These are phyloP conservation scores for Phylloscopus collybita DNA, from an alignment of 2,797 vertebrate species.

Conservation along the genomic window DNA sequence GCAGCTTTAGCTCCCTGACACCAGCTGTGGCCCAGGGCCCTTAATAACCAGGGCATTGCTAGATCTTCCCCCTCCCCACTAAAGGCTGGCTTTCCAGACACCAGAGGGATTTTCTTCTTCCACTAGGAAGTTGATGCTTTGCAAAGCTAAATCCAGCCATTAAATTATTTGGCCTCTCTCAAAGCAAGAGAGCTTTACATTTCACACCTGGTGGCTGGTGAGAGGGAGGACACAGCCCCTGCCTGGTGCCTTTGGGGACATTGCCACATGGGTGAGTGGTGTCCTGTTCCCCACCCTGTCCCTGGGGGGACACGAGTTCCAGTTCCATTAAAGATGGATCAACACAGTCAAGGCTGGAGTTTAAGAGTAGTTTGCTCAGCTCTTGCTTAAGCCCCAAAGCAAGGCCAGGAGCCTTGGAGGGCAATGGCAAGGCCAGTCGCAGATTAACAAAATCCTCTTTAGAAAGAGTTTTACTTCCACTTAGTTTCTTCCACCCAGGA, in stretches of 20 bases:
- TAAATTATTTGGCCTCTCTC: not conserved
- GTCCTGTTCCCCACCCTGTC: not conserved
- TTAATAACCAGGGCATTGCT: not conserved
- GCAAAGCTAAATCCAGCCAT: not conserved
- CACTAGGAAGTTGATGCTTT: not conserved
- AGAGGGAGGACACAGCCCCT: not conserved
- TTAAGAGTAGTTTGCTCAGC: conserved; percentile 27
- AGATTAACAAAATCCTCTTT: conserved; percentile 68
- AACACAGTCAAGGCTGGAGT: not conserved
- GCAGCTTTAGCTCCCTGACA: fast-evolving
- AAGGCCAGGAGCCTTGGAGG: conserved; percentile 41
- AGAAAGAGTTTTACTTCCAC: conserved; percentile 50
- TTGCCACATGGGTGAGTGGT: fast-evolving
- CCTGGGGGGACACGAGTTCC: fast-evolving
- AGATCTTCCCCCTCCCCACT: not conserved
- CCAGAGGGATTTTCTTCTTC: not conserved
- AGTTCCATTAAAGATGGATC: not conserved
- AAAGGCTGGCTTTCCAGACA: not conserved
- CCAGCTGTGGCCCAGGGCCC: fast-evolving
- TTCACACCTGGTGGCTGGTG: not conserved
- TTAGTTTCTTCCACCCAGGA: conserved; percentile 16
- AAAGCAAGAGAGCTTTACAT: not conserved
- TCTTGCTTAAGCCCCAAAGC: conserved; percentile 38
- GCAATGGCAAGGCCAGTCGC: conserved; percentile 35
- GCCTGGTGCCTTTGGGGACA: fast-evolving